Conservation (phyloP, 2,113 vertebrate species). For the Xenus cinereus region DNA sequence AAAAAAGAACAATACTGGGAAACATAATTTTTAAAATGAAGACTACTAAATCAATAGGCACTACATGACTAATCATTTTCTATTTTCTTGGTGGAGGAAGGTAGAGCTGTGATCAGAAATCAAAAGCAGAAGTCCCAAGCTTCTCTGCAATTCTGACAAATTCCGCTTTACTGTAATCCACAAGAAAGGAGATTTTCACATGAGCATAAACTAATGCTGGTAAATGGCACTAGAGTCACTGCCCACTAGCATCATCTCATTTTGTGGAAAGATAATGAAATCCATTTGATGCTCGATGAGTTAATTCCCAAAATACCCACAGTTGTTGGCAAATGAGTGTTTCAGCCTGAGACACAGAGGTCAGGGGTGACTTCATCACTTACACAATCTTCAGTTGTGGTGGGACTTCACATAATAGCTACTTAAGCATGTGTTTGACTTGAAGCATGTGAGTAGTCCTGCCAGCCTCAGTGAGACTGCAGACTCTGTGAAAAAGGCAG, state of each 20-base stretch:
- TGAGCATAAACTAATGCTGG: background rate
- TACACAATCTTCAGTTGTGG: background rate
- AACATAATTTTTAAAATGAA: slow-evolving; percentile 72
- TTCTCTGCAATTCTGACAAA: slow-evolving; percentile 31
- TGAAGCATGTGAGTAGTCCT: background rate
- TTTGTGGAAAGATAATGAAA: slow-evolving; percentile 21
- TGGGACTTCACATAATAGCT: background rate
- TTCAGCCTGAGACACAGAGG: background rate
- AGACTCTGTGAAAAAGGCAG: background rate
- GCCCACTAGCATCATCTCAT: background rate
- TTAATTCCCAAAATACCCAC: slow-evolving; percentile 2
- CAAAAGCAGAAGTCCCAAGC: slow-evolving; percentile 13
- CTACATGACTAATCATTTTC: slow-evolving; percentile 72
- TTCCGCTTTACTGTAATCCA: slow-evolving; percentile 1
- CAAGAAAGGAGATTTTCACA: slow-evolving; percentile 1
- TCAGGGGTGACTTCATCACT: background rate
- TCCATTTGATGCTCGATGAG: background rate
- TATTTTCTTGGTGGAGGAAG: slow-evolving; percentile 47
- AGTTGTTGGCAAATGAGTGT: background rate
- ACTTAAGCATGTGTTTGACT: background rate
- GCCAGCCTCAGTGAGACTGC: background rate
- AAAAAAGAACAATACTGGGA: slow-evolving; percentile 64
- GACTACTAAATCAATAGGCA: slow-evolving; percentile 70
- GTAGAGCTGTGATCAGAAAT: slow-evolving; percentile 66
- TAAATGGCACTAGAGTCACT: slow-evolving; percentile 1